Evolutionary conservation across 2,888 invertebrate species (phyloP).

Genomic region (Thymelicus lineola): DNA sequence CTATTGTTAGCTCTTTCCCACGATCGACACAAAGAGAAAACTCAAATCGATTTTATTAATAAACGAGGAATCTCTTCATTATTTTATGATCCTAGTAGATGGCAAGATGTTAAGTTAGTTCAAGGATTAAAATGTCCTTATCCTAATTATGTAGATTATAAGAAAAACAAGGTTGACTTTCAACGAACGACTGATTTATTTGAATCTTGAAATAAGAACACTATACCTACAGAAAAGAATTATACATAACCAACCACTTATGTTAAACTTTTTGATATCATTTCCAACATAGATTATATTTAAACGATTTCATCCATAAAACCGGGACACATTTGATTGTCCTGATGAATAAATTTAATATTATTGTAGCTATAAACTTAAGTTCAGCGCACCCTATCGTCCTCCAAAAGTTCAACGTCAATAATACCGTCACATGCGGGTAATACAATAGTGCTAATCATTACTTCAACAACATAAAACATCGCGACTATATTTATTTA

Average conservation of each 20-base stretch:
- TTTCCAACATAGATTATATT: no score
- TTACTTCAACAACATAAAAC: not conserved
- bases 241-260: no score
- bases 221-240: no score
- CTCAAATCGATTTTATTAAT: slow-evolving; percentile 62
- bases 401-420: not conserved
- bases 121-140: not conserved
- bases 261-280: no score
- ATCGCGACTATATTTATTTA: no score
- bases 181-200: no score
- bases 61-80: slow-evolving; percentile 36
- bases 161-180: no score
- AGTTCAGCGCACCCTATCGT: not conserved
- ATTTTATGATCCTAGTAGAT: slow-evolving; percentile 17
- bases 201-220: no score
- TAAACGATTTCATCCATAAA: no score
- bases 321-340: no score
- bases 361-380: not conserved
- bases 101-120: not conserved
- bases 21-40: slow-evolving; percentile 57
- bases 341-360: no score
- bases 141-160: no score
- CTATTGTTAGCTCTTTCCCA: slow-evolving; percentile 70
- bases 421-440: slow-evolving; percentile 1
- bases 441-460: not conserved